phyloP scores from a whole-genome alignment of 2,888 invertebrate species.

The Lycocerus yunnanus region DNA sequence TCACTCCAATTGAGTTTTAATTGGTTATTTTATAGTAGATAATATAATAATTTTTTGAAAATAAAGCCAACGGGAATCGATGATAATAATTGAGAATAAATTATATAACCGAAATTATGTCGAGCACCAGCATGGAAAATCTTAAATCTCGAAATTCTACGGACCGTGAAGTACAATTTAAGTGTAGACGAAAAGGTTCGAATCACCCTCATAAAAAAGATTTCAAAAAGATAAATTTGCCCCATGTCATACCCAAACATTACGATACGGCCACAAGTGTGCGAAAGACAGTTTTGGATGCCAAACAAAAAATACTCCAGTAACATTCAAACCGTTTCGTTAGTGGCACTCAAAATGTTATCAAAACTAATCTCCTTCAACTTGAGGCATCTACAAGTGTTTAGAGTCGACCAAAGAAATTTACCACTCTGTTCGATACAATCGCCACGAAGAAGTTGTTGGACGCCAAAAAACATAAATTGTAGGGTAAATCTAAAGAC shows the following conservation, averaged over 20 bases:
- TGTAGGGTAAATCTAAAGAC: slow-evolving; percentile 48
- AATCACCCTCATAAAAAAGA: slow-evolving; percentile 48
- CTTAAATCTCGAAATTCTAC: not conserved
- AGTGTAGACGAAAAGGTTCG: not conserved
- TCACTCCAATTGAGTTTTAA: slow-evolving; percentile 17
- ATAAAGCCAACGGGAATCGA: not conserved
- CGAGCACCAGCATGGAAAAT: not conserved
- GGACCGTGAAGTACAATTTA: not conserved
- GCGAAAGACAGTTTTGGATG: slow-evolving; percentile 37
- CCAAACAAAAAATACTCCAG: slow-evolving; percentile 14
- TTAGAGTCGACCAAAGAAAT: slow-evolving; percentile 45
- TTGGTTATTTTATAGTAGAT: slow-evolving; percentile 11
- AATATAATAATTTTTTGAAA: not conserved
- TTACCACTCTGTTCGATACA: slow-evolving; percentile 40
- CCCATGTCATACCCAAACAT: slow-evolving; percentile 50
- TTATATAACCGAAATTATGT: not conserved
- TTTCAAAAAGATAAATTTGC: slow-evolving; percentile 50
- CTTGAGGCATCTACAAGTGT: slow-evolving; percentile 55
- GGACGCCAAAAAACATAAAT: slow-evolving; percentile 46
- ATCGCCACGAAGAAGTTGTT: slow-evolving; percentile 32
- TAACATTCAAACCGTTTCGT: slow-evolving; percentile 12
- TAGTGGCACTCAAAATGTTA: slow-evolving; percentile 15
- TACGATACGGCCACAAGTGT: slow-evolving; percentile 49
- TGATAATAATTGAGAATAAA: not conserved
- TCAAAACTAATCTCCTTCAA: slow-evolving; percentile 50